These are phyloP conservation scores for Dendrolimus punctatus DNA, from an alignment of 1,140 invertebrate species.

Conservation along the genomic window DNA sequence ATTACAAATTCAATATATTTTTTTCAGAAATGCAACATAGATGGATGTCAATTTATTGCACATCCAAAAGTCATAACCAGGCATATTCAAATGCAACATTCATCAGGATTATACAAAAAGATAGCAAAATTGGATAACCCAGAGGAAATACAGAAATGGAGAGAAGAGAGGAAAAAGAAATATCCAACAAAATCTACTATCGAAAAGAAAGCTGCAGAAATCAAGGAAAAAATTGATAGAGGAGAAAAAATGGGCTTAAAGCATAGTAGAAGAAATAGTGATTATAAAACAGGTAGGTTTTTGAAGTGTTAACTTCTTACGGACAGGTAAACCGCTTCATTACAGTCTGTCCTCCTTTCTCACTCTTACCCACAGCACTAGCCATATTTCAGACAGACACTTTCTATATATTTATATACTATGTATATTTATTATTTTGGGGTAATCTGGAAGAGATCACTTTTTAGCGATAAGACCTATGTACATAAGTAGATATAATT, in stretches of 20 bases:
- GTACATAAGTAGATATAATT: too few species aligned
- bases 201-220: conserved; percentile 75
- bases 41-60: conserved; percentile 87
- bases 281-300: conserved; percentile 22
- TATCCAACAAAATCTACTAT: conserved; percentile 83
- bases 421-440: too few species aligned
- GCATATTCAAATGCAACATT: conserved; percentile 87
- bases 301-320: neutral
- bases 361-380: too few species aligned
- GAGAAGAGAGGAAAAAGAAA: conserved; percentile 81
- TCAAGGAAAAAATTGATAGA: conserved; percentile 77
- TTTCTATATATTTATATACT: too few species aligned
- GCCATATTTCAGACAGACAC: too few species aligned
- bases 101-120: conserved; percentile 82
- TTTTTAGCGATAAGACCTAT: too few species aligned
- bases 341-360: too few species aligned
- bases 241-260: conserved; percentile 77
- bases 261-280: conserved; percentile 20
- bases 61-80: conserved; percentile 84
- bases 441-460: too few species aligned
- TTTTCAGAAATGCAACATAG: conserved; percentile 78
- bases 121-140: conserved; percentile 81
- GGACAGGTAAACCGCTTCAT: neutral
- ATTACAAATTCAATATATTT: too few species aligned
- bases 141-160: conserved; percentile 89